Base-by-base conservation (phyloP, 2,113 vertebrate genomes). In the Pionites leucogaster region DNA sequence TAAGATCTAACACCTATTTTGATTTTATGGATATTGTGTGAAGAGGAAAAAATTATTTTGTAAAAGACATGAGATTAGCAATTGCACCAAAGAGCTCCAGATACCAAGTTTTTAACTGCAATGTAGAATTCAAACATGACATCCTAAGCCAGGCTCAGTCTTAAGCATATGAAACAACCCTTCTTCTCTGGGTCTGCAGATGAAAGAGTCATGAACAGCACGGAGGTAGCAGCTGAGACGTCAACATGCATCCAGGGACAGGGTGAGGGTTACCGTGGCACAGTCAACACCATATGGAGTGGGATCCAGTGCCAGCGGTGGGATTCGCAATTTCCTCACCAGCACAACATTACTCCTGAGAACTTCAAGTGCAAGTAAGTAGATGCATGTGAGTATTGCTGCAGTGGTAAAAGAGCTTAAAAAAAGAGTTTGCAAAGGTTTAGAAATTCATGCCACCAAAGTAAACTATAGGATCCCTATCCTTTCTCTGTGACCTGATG, bases 311-410 rank as follows among this genome's bases (percentile, higher is more conserved):
- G 99, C 95, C 99, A 99, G 81, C 97, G 98, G 64, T 99, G 99
- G 99, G 99, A 99, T 95, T 98, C 98, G 3, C 99, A 99, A 95
- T 98, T 98, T 96, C 99, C 99, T 92, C 99, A 99, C 92, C 98
- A 98, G 76, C 99, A 99, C 95, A 98, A 99, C 44, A 98, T 99
- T 96, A 98, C 98, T 60, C 98, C 99, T 12, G 97, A 99, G 93
- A 99, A 99, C 95, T 99, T 99, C 97, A 98, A 98, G 85, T 99
- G 99, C 99, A 99, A 99, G 99, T 99, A 96, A 99, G 99, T 99
- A 85, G 52, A 81, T 37, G 33, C 13, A 3, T 13, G 28, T 28
- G 75, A 42, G 19, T 86, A 8, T 49, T 52, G 28, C 8, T 68
- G 27, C 70, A 41, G 47, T 31, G 29, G 62, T 7, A 31, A 65